Evolutionary conservation across 2,797 vertebrate species (phyloP), one percentile per base, ranked within the genome.

Genomic region (Cryptoprocta ferox): DNA sequence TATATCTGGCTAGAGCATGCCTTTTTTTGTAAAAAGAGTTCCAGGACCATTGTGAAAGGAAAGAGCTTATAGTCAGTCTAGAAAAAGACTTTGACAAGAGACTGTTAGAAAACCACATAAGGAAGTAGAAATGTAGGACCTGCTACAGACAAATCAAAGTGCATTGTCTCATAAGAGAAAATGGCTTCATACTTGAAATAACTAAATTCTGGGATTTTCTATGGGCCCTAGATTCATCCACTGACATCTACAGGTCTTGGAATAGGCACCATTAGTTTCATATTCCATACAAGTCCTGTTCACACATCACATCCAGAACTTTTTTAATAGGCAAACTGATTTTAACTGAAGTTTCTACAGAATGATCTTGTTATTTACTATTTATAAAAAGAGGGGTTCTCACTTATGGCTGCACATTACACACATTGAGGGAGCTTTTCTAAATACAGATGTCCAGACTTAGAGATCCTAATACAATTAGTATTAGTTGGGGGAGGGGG

Each of bases 161-260:
- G 24, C 18, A 50, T 35, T 93, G 75, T 75, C 35, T 6, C n/a
- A 7, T 32, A 86, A 75, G 6, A 68, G 32, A 80, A 96, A 92
- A 80, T 48, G 30, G 42, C 28, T 39, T 21, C 50, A 81, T n/a
- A 73, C 10, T 35, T 82, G 66, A 61, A 87, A 32, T 89, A 83
- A 92, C 35, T 37, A 56, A 91, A 73, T 71, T 93, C 63, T 91
- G 61, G 86, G 94, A 82, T 84, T 68, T 84, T 82, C 84, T 89
- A 65, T 48, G 65, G 78, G 92, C 15, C 45, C 26, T 82, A 59
- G 75, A 89, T 59, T 95, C 66, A 75, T 71, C 66, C 70, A 71
- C 61, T 88, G 91, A 59, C 32, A 78, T 85, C 66, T 91, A 84
- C 48, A 93, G 48, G n/a, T 84, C 68, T 91, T 73, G 61, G 45